These are phyloP conservation scores for Heliconius eleuchia DNA, from an alignment of 1,140 invertebrate species.

Conservation along the genomic window DNA sequence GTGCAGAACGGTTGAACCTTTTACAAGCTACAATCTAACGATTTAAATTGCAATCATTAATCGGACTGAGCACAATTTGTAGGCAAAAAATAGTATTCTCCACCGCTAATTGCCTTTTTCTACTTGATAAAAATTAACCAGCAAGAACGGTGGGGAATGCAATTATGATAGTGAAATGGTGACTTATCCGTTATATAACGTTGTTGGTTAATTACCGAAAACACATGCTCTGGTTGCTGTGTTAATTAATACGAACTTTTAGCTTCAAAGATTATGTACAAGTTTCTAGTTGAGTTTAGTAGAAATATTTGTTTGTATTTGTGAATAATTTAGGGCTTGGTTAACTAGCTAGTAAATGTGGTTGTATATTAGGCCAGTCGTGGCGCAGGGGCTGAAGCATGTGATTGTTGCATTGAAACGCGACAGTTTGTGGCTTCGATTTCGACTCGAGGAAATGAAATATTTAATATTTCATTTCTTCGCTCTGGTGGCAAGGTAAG, in stretches of 20 bases:
- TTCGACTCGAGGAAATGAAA: too few relatives aligned
- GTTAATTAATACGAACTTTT: conserved; percentile 7
- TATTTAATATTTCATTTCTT: too few relatives aligned
- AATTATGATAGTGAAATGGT: conserved; percentile 34
- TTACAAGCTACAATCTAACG: conserved; percentile 43
- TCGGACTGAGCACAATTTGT: conserved; percentile 36
- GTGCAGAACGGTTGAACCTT: conserved; percentile 41
- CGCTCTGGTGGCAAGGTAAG: too few relatives aligned
- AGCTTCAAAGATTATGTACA: conserved; percentile 6
- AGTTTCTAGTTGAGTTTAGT: conserved; percentile 1
- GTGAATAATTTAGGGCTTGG: background rate
- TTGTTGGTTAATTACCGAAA: conserved; percentile 9
- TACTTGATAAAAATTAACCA: conserved; percentile 39
- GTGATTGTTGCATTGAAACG: too few relatives aligned
- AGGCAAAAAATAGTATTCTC: conserved; percentile 37
- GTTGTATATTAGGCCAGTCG: too few relatives aligned
- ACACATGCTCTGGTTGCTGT: conserved; percentile 3
- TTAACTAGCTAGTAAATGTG: too few relatives aligned
- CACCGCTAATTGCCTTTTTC: conserved; percentile 46
- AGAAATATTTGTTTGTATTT: background rate
- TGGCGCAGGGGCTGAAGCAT: too few relatives aligned
- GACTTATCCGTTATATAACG: background rate
- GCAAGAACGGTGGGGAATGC: conserved; percentile 40
- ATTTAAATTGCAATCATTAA: conserved; percentile 42
- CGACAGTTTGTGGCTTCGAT: too few relatives aligned